Evolutionary conservation across 2,113 vertebrate species (phyloP).

Genomic region (Ophiodon elongatus): DNA sequence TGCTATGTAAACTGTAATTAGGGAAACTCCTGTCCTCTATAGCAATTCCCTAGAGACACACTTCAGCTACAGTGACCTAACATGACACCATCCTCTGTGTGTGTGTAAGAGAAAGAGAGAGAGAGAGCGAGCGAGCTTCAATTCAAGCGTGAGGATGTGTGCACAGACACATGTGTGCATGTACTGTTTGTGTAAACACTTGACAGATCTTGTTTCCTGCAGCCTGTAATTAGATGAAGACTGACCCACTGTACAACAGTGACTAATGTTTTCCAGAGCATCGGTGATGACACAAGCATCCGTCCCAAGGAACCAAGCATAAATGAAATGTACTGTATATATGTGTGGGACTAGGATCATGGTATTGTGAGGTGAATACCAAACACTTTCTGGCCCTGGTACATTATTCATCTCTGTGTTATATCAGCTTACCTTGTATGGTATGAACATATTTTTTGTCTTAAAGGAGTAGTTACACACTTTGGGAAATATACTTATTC

Average conservation of each 20-base stretch:
- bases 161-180: not conserved
- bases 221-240: conserved; percentile 58
- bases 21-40: conserved; percentile 27
- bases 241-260: conserved; percentile 22
- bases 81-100: conserved; percentile 39
- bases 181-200: conserved; percentile 43
- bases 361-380: not conserved
- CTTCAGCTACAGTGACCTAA: conserved; percentile 25
- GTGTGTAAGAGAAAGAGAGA: not conserved
- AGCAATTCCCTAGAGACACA: conserved; percentile 28
- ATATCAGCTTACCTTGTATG: too few species aligned
- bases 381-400: not conserved
- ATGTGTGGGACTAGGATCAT: not conserved
- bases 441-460: not conserved
- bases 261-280: conserved; percentile 52
- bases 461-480: not conserved
- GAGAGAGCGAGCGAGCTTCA: not conserved
- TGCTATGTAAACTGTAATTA: conserved; percentile 30
- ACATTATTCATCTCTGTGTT: not conserved
- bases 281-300: conserved; percentile 14
- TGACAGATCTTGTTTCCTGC: conserved; percentile 57
- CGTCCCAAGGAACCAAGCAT: not conserved
- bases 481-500: too few species aligned
- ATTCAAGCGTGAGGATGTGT: conserved; percentile 9
- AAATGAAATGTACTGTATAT: not conserved